Conservation (phyloP, 2,797 vertebrate genomes). For the Anguilla megastoma region DNA sequence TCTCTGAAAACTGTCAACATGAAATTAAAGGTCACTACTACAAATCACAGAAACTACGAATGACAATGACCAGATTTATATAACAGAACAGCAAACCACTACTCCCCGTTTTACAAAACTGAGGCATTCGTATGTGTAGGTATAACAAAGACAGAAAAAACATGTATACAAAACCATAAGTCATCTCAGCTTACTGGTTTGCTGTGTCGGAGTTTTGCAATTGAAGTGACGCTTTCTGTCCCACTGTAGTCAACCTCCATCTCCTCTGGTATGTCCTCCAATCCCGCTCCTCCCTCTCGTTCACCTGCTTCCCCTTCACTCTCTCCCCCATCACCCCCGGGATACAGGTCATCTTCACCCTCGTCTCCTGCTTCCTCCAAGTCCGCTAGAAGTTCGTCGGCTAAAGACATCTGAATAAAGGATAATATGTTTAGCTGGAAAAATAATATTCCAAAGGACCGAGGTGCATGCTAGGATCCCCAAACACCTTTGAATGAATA, state of each 20-base stretch:
- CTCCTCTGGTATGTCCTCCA: conserved; percentile 90
- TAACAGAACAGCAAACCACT: not conserved
- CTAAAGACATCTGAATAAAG: conserved; percentile 82
- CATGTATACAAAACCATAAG: not conserved
- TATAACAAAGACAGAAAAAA: not conserved
- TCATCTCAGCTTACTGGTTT: conserved; percentile 73
- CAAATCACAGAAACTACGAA: not conserved
- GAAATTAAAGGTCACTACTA: conserved; percentile 1
- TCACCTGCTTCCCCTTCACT: conserved; percentile 66
- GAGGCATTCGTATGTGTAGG: not conserved
- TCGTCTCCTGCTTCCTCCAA: conserved; percentile 85
- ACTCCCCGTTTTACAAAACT: not conserved
- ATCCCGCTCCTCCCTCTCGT: conserved; percentile 53
- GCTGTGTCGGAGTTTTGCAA: conserved; percentile 89
- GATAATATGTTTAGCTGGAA: not conserved
- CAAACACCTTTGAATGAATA: not conserved
- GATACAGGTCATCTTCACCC: conserved; percentile 72
- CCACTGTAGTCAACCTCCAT: conserved; percentile 85
- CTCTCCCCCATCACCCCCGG: conserved; percentile 70
- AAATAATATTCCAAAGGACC: not conserved
- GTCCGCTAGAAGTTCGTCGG: conserved; percentile 89
- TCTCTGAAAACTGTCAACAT: conserved; percentile 82
- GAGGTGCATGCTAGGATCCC: not conserved
- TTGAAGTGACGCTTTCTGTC: conserved; percentile 82
- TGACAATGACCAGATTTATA: not conserved